phyloP scores from a whole-genome alignment of 2,797 vertebrate species.

The Nasua narica region DNA sequence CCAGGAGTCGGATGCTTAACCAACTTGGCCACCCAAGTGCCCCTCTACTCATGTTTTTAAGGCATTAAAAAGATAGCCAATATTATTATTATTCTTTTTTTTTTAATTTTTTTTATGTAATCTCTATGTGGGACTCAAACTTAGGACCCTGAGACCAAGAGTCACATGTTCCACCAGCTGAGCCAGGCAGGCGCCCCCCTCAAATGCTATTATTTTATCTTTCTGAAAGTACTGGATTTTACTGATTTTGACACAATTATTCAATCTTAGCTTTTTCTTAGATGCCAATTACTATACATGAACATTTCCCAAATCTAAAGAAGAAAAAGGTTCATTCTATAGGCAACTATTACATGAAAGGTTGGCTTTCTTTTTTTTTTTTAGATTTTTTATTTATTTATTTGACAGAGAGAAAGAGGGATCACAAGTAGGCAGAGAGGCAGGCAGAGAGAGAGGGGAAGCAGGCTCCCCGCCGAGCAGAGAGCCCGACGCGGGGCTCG shows the following conservation, averaged over 20 bases:
- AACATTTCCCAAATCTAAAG: not conserved
- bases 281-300: not conserved
- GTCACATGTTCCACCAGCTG: not conserved
- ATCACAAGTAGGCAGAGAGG: too few relatives aligned
- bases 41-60: slow-evolving; percentile 16
- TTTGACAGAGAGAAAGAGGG: too few relatives aligned
- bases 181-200: not conserved
- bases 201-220: slow-evolving; percentile 17
- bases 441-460: too few relatives aligned
- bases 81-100: not conserved
- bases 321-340: not conserved
- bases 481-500: too few relatives aligned
- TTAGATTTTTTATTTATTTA: too few relatives aligned
- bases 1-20: not conserved
- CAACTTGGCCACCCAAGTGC: not conserved
- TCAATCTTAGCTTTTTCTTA: slow-evolving; percentile 22
- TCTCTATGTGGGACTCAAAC: not conserved
- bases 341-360: slow-evolving; percentile 1
- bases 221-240: not conserved
- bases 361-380: not conserved
- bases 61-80: not conserved
- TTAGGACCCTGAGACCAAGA: not conserved
- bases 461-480: too few relatives aligned
- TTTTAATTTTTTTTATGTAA: not conserved
- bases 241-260: not conserved